Base-by-base conservation (phyloP, 2,113 vertebrate genomes). In the Poeciliopsis prolifica region DNA sequence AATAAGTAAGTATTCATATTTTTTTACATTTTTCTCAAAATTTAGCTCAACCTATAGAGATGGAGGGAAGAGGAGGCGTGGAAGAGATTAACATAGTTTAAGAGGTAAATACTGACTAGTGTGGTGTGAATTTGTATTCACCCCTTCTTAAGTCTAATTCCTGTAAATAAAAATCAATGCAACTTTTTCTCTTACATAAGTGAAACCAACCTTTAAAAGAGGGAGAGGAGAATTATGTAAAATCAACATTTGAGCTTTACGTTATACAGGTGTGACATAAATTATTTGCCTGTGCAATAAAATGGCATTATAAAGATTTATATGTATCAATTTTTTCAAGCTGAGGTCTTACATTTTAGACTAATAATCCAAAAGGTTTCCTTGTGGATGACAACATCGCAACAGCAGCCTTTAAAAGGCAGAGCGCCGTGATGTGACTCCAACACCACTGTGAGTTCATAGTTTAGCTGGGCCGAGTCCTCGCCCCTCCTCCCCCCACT, bases 341-440 rank as follows among this genome's bases (percentile, higher is more conserved):
- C 17, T 48, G 30, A 70, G 48, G 77, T 61, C 70, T 74, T 78
- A 28, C n/a, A 64, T 75, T 6, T 72, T 31, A 29, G 62, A 74
- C 77, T 88, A 87, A 92, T 75, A 79, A 68, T 79, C 33, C 80
- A 85, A 11, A 61, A 72, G 74, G 40, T 80, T 74, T 78, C 82
- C 77, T 69, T 68, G 74, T 77, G 80, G 87, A 92, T 92, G 91
- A 88, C 88, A 68, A 88, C 89, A 92, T 88, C 90, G 91, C 78
- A 85, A 37, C 61, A n/a, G 70, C 71, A 68, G 72, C 70, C 68
- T 70, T 72, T 76, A 70, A 77, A 70, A 75, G 68, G 9, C 26
- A 82, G 74, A 63, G 72, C 51, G 67, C 64, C 61, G 51, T 66
- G 64, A 74, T 26, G 70, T 28, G 74, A 78, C 81, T 82, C 68